These are phyloP conservation scores for Calonectris borealis DNA, from an alignment of 2,113 vertebrate genomes.

Conservation along the genomic window DNA sequence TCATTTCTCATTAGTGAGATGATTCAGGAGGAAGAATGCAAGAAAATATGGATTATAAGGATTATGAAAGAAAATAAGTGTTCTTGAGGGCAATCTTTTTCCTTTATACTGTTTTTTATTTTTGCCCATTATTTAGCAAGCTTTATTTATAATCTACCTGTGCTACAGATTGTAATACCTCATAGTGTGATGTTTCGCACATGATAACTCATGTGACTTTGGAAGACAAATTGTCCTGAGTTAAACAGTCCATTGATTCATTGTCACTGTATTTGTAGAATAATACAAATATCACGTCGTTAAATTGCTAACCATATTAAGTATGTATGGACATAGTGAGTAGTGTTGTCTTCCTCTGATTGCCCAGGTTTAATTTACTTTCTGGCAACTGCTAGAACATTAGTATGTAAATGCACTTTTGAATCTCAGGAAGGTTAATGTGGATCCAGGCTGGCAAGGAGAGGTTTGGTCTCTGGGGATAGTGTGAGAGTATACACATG, in stretches of 20 bases:
- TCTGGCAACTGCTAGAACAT: background rate
- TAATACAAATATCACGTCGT: background rate
- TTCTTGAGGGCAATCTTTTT: background rate
- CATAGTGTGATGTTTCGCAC: background rate
- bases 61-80: background rate
- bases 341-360: background rate
- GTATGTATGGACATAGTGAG: background rate
- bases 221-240: background rate
- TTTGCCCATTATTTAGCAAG: background rate
- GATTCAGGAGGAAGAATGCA: background rate
- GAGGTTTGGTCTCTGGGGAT: background rate
- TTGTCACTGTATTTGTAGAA: background rate
- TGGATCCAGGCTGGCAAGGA: background rate
- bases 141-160: background rate
- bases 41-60: background rate
- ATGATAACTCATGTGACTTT: background rate
- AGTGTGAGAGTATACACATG: background rate
- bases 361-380: background rate
- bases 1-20: background rate
- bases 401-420: background rate
- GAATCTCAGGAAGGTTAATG: background rate
- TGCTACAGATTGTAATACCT: background rate
- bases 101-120: background rate
- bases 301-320: background rate
- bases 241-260: background rate